Conservation (phyloP, 2,888 invertebrate genomes). For the Trachelus stipa region DNA sequence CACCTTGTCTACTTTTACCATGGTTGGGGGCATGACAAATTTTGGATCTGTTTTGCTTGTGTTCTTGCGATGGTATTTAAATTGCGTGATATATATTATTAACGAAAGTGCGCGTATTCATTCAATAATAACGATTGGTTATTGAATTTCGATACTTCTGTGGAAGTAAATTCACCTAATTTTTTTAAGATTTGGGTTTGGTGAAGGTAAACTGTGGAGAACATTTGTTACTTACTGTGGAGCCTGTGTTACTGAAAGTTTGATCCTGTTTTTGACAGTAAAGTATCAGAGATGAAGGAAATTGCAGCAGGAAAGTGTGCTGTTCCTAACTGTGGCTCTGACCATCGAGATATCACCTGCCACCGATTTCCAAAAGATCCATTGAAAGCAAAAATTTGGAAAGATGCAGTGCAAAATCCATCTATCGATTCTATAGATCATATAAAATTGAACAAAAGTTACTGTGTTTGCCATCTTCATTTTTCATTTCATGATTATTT, state of each 20-base stretch:
- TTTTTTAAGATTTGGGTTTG: background rate
- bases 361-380: slow-evolving; percentile 6
- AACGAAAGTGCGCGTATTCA: background rate
- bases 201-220: background rate
- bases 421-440: background rate
- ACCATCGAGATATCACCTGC: background rate
- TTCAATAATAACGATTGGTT: background rate
- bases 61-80: background rate
- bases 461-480: background rate
- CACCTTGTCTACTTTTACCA: no score
- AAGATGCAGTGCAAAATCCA: slow-evolving; percentile 3
- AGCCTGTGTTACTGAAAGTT: background rate
- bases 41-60: background rate
- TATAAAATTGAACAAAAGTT: background rate
- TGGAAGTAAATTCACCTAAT: background rate
- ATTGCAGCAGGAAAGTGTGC: background rate
- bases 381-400: background rate
- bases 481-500: background rate
- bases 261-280: background rate
- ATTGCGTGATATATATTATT: background rate
- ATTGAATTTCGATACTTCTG: background rate
- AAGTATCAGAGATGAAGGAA: background rate
- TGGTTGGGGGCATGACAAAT: background rate
- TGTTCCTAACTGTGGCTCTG: background rate
- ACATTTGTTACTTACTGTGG: background rate